Evolutionary conservation across 2,113 vertebrate species (phyloP), one percentile per base, ranked within the genome.

Genomic region (Colinus virginianus): DNA sequence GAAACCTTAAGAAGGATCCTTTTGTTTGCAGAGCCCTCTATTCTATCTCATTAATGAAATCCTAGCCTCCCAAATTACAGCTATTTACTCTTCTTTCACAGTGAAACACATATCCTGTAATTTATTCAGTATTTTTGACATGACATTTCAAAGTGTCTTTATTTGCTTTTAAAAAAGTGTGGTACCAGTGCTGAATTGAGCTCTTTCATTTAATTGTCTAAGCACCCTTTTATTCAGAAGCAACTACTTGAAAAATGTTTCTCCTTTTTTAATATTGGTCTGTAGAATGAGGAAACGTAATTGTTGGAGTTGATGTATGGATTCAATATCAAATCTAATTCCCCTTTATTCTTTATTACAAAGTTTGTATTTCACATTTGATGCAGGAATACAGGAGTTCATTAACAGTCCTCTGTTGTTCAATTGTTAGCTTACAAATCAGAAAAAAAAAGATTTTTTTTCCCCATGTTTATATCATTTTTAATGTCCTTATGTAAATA

Each of bases 21-120:
- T 94, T 96, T 94, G 93, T 96, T 85, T 43, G 12, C n/a, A 71
- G 42, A 75, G 7, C 45, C 78, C 76, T 91, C 88, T 91, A 43
- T 87, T 72, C 56, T 82, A 1, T 83, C 76, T 91, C 82, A 87
- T 93, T 92, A 91, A 91, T 78, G 94, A 95, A 93, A 96, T 84
- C 85, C 81, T 90, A 91, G 64, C 83, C 42, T 92, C 64, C 93
- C 38, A 81, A 94, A 95, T 94, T 96, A 88, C 76, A 59, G 84
- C 85, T 87, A 90, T 96, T 96, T 95, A 75, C 72, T 89, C 66
- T 79, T 87, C 78, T 90, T 94, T 88, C 80, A 45, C 45, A 6
- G 0, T 93, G 94, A 95, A 93, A 87, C 61, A 59, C 71, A 38
- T 76, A 95, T 93, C 95, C 93, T 93, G 71, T 88, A 96, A 96